Evolutionary conservation across 1,140 invertebrate species (phyloP), one percentile per base, ranked within the genome.

Genomic region (Eriosoma lanigerum): DNA sequence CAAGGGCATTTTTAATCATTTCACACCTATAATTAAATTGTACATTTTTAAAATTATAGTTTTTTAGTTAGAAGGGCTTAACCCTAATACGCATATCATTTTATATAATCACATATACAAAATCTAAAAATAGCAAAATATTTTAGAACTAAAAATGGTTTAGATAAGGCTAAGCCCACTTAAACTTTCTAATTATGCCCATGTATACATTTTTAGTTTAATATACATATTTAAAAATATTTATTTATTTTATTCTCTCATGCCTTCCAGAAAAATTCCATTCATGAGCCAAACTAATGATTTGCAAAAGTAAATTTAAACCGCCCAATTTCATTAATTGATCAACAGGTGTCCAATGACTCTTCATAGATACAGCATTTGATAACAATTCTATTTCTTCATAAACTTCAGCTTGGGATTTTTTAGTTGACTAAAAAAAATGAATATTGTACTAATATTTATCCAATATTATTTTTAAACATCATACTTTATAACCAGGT

Each of bases 201-300:
- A n/a, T n/a, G n/a, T n/a, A n/a, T n/a, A n/a, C n/a, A n/a, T n/a
- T n/a, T n/a, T n/a, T n/a, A 6, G 19, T 17, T 0, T 19, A 19
- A 64, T 8, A 17, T 21, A 29, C 19, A 38, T n/a, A 56, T 26
- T 21, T 68, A 46, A 32, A 81, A 10, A 70, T 12, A 58, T 12
- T 12, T n/a, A 64, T 52, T 58, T 19, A 44, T 70, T 29, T 21
- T 32, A 70, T 56, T 50, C 62, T 62, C 68, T 83, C 86, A 85
- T 86, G 92, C 91, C 93, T 90, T 81, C 94, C 93, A 82, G 91
- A 92, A 84, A 93, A 96, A 86, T 93, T 95, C 95, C 96, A 97
- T 83, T 96, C 94, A 83, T 94, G 93, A 0, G 94, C 91, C 84
- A 95, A 92, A 3, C 93, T 93, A 73, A 98, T 93, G 1, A 97